These are phyloP conservation scores for Anguilla obscura DNA, from an alignment of 2,797 vertebrate species.

Conservation along the genomic window DNA sequence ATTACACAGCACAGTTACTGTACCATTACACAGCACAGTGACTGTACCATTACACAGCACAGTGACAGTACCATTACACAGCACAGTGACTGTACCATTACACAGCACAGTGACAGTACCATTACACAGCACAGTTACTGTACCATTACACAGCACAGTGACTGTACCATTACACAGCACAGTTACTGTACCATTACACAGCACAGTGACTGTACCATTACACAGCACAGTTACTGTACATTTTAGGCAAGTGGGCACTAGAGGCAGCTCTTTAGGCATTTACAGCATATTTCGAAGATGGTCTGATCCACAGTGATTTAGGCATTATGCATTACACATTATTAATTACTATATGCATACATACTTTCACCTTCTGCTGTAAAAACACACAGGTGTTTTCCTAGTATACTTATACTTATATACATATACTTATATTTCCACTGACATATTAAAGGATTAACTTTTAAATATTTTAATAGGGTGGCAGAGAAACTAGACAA, in stretches of 20 bases:
- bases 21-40: neutral
- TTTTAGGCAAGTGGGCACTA: neutral
- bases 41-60: neutral
- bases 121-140: neutral
- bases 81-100: neutral
- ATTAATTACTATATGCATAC: neutral
- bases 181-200: neutral
- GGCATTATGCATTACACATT: neutral
- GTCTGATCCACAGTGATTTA: neutral
- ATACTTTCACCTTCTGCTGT: neutral
- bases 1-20: neutral
- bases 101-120: too few species aligned
- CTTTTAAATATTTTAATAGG: neutral
- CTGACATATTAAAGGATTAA: neutral
- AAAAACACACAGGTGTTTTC: neutral
- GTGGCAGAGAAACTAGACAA: neutral
- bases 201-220: neutral
- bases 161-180: neutral
- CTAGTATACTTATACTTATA: constrained; percentile 2
- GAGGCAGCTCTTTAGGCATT: neutral
- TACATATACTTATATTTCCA: neutral
- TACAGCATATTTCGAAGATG: neutral
- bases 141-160: neutral
- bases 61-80: neutral
- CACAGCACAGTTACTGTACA: too few species aligned